Percentiles rank a stretch among this genome's conserved stretches.
phyloP scores from a whole-genome alignment of 2,888 invertebrate species.

The Leucania comma region DNA sequence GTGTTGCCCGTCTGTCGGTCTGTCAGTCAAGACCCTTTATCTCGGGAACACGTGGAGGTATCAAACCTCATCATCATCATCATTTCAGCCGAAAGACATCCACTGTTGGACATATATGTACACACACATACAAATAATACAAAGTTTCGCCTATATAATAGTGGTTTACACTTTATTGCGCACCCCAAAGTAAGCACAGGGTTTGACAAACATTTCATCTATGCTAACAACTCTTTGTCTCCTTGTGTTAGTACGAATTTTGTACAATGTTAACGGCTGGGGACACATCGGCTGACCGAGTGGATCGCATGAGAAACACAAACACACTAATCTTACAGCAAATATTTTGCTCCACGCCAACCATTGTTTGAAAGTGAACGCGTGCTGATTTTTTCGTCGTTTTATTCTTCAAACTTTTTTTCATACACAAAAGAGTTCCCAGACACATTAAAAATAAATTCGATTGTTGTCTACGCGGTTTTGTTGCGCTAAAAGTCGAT shows the following conservation, averaged over 20 bases:
- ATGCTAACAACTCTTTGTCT: slow-evolving; percentile 12
- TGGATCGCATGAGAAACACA: slow-evolving; percentile 83
- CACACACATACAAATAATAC: no score
- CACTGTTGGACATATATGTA: no score
- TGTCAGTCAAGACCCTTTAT: no score
- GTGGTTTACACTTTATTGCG: no score
- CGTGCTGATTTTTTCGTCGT: slow-evolving; percentile 71
- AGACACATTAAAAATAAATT: slow-evolving; percentile 67
- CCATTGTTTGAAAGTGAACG: slow-evolving; percentile 83
- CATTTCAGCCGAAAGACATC: no score
- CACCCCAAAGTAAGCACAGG: no score
- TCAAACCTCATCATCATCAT: no score
- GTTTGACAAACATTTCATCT: not conserved
- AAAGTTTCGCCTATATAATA: no score
- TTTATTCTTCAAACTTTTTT: slow-evolving; percentile 69
- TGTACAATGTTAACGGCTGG: slow-evolving; percentile 42
- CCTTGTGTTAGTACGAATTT: slow-evolving; percentile 23
- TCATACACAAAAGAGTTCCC: slow-evolving; percentile 65
- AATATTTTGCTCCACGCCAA: slow-evolving; percentile 72
- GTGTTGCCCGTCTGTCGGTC: no score
- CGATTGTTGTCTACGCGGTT: slow-evolving; percentile 66
- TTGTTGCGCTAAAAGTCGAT: slow-evolving; percentile 33
- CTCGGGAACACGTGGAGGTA: no score
- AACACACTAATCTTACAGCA: slow-evolving; percentile 84
- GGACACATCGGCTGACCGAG: slow-evolving; percentile 52